A percentile compares a stretch with the other conserved stretches of the same genome.
Evolutionary conservation across 2,113 vertebrate species (phyloP).

Genomic region (Harpagus bidentatus): DNA sequence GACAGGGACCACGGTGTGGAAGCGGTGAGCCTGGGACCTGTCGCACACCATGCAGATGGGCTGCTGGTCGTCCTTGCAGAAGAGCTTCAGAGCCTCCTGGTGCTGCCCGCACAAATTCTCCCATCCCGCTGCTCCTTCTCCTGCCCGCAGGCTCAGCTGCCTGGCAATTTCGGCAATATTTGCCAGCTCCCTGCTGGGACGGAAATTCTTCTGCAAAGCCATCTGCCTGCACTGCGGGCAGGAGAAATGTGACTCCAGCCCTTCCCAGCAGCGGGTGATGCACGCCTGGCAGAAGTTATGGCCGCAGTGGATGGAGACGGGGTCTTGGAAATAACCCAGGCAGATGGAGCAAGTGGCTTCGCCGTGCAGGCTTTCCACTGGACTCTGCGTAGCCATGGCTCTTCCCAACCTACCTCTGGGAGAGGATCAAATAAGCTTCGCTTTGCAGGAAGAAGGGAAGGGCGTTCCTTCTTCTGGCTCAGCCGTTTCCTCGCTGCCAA

Average conservation of each 20-base stretch:
- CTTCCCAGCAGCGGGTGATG: constrained; percentile 59
- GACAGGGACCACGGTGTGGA: constrained; percentile 75
- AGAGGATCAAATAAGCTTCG: not conserved
- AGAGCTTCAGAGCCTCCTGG: constrained; percentile 80
- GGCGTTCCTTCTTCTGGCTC: not conserved
- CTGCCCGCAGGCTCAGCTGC: constrained; percentile 31
- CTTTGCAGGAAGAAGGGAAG: not conserved
- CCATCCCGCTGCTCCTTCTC: not conserved
- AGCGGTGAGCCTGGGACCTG: constrained; percentile 70
- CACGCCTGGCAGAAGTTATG: constrained; percentile 71
- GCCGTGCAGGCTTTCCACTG: not conserved
- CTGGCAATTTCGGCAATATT: constrained; percentile 78
- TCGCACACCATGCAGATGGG: constrained; percentile 81
- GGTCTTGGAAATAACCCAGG: constrained; percentile 64
- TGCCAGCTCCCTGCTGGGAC: constrained; percentile 80
- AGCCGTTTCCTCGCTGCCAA: not conserved
- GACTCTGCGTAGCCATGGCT: constrained; percentile 5
- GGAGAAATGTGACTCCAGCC: not conserved
- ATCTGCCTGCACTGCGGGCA: constrained; percentile 69
- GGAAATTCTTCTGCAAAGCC: constrained; percentile 35
- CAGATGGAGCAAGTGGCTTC: constrained; percentile 72
- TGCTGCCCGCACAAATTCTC: constrained; percentile 70
- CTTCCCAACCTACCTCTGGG: not conserved
- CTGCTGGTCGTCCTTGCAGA: constrained; percentile 82
- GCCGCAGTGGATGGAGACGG: constrained; percentile 63